Base-by-base conservation (phyloP, 1,140 invertebrate genomes). In the Globodera rostochiensis region DNA sequence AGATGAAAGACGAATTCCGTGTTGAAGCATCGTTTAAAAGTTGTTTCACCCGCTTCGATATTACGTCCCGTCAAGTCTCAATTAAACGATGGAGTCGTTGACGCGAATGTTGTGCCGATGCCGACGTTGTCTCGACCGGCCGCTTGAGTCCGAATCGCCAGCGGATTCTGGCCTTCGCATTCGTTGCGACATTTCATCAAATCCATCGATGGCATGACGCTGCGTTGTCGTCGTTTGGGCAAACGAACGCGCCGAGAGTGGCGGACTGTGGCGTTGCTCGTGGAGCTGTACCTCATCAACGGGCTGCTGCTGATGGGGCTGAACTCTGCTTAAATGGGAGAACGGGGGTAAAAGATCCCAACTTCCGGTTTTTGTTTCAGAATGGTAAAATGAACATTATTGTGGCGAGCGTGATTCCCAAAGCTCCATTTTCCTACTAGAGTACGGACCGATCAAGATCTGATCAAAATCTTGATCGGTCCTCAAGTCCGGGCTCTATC, bases 81-180 rank as follows among this genome's bases (percentile, higher is more conserved):
- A 45, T 47, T 36, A 71, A 71, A 71, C 69, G 7, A 71, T 71
- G n/a, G 69, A 71, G 46, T 71, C 69, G n/a, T 71, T 71, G n/a
- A 71, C n/a, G 69, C 36, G 11, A n/a, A 64, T 71, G 69, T 71
- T 36, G 36, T 45, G n/a, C 46, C 69, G 69, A 71, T 71, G n/a
- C 36, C 36, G 69, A 19, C 46, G 69, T 46, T 45, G 69, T 71
- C 36, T 11, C 69, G 25, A 21, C 60, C 21, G 60, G 60, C 13
- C 21, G 60, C 13, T 66, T 66, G 60, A 3, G 1, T 21, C 36
- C 9, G 36, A 45, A 7, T 64, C n/a, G 69, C 36, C 69, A 9
- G 25, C 69, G 6, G 36, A 11, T 7, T 36, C 69, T n/a, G 69
- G 69, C 69, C 69, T 36, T 36, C 69, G 36, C 57, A 19, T 19